These are phyloP conservation scores for Dryocosmus kuriphilus DNA, from an alignment of 2,888 invertebrate genomes.

Conservation along the genomic window DNA sequence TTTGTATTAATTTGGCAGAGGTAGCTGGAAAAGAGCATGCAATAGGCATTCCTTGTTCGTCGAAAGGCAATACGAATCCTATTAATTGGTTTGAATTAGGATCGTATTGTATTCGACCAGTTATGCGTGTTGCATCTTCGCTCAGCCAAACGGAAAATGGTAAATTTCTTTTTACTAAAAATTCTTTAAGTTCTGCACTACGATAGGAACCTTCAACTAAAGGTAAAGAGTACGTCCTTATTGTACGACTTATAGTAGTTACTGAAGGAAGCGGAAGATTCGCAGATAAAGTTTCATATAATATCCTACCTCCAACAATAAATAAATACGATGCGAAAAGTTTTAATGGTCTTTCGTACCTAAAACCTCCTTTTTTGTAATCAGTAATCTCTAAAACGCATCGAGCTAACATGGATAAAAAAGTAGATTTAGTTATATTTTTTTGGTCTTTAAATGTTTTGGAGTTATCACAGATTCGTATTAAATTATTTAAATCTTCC, in stretches of 20 bases:
- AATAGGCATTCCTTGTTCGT: conserved; percentile 22
- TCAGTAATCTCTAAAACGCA: conserved; percentile 25
- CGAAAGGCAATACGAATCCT: conserved; percentile 53
- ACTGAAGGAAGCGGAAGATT: conserved; percentile 50
- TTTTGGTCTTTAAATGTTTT: background rate
- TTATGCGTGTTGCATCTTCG: conserved; percentile 60
- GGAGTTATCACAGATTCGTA: no score
- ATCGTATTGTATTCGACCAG: conserved; percentile 54
- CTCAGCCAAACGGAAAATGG: conserved; percentile 54
- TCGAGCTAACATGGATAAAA: conserved; percentile 14
- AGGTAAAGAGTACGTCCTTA: conserved; percentile 3
- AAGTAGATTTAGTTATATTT: background rate
- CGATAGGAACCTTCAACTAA: conserved; percentile 55
- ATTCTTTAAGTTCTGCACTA: conserved; percentile 52
- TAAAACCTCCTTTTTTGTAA: background rate
- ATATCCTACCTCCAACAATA: conserved; percentile 52
- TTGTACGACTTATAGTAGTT: background rate
- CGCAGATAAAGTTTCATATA: conserved; percentile 55
- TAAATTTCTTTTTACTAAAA: conserved; percentile 49
- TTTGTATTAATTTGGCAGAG: conserved; percentile 34
- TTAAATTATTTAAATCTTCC: no score
- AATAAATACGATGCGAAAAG: conserved; percentile 15
- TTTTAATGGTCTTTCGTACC: conserved; percentile 34
- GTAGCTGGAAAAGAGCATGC: conserved; percentile 25
- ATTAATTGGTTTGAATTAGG: conserved; percentile 53